A percentile compares a stretch with the other conserved stretches of the same genome.
These are phyloP conservation scores for Eubasilissa splendida DNA, from an alignment of 2,888 invertebrate species.

Conservation along the genomic window DNA sequence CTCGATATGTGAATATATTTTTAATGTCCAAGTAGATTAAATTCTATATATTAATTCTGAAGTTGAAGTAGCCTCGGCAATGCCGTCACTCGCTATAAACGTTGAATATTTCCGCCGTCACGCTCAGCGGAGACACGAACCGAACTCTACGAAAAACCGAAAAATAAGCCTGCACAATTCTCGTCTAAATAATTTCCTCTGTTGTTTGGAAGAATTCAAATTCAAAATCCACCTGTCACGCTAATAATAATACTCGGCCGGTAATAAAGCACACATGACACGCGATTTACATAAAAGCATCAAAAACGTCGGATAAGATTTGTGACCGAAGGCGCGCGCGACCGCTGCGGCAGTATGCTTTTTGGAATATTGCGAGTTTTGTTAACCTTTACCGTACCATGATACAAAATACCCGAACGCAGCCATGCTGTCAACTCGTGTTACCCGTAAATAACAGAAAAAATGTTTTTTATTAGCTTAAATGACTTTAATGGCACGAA, in stretches of 20 bases:
- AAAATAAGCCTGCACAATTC: slow-evolving; percentile 1
- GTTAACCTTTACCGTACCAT: too few relatives aligned
- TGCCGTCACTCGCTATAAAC: too few relatives aligned
- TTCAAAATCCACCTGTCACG: slow-evolving; percentile 35
- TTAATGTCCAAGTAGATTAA: too few relatives aligned
- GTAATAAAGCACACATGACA: slow-evolving; percentile 30
- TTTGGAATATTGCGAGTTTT: neutral
- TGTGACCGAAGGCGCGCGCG: slow-evolving; percentile 6
- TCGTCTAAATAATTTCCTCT: neutral
- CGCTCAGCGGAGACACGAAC: neutral
- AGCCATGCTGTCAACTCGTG: too few relatives aligned
- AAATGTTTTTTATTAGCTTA: too few relatives aligned
- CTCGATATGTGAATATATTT: too few relatives aligned
- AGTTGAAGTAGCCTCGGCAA: too few relatives aligned
- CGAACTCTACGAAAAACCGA: neutral
- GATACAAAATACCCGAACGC: too few relatives aligned
- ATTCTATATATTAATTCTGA: too few relatives aligned
- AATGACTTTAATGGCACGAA: too few relatives aligned
- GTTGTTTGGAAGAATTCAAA: slow-evolving; percentile 10
- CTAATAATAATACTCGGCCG: slow-evolving; percentile 1
- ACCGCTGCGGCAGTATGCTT: slow-evolving; percentile 14
- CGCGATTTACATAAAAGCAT: slow-evolving; percentile 33
- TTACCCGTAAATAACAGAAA: too few relatives aligned
- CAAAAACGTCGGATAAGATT: slow-evolving; percentile 35
- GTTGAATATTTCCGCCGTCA: neutral